Evolutionary conservation across 2,113 vertebrate genomes (phyloP).

Genomic region (Notiomystis cincta): DNA sequence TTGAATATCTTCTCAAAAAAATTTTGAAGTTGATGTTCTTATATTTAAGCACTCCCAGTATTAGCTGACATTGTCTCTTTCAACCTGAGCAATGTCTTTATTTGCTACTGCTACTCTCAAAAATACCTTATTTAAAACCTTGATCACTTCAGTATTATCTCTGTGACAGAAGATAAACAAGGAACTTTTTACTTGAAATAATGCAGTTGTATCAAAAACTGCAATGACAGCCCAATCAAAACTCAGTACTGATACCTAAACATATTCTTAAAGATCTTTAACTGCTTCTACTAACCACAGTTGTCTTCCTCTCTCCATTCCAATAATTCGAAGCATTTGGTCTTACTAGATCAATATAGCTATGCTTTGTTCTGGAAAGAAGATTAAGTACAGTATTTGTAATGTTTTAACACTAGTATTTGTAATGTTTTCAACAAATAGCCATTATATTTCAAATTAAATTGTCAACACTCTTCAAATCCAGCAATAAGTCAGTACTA

Average conservation of each 20-base stretch:
- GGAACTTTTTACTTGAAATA: not conserved
- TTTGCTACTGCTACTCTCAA: not conserved
- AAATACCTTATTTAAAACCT: not conserved
- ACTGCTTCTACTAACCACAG: constrained; percentile 60
- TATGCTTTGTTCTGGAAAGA: constrained; percentile 61
- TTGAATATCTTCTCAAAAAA: not conserved
- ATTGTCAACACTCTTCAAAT: constrained; percentile 8
- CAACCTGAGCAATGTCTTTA: not conserved
- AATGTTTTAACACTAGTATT: not conserved
- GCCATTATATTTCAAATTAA: constrained; percentile 6
- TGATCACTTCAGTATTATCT: not conserved
- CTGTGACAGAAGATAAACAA: not conserved
- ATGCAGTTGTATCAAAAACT: not conserved
- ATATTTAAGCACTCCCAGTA: not conserved
- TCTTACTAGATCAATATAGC: constrained; percentile 61
- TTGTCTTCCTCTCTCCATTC: constrained; percentile 53
- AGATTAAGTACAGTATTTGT: constrained; percentile 56
- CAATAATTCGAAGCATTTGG: constrained; percentile 50
- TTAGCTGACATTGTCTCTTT: not conserved
- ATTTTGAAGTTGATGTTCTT: not conserved
- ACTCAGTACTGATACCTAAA: not conserved
- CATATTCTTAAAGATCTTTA: constrained; percentile 14
- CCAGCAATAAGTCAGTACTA: not conserved
- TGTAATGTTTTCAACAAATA: not conserved
- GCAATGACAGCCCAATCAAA: not conserved